Evolutionary conservation across 2,113 vertebrate genomes (phyloP).

Genomic region (Excalfactoria chinensis): DNA sequence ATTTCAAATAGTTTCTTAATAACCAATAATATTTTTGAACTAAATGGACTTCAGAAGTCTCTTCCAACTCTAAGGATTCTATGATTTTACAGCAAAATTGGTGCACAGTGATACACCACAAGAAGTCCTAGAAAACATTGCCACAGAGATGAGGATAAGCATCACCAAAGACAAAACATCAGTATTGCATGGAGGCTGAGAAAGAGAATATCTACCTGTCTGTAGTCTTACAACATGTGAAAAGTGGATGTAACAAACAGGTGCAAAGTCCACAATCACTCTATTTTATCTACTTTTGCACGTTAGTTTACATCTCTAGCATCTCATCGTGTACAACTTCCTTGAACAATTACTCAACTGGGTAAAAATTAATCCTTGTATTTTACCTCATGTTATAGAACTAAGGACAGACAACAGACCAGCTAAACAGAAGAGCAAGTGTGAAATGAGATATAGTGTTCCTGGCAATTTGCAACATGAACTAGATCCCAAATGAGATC

Average conservation of each 20-base stretch:
- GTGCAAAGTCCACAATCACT: not conserved
- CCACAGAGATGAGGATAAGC: not conserved
- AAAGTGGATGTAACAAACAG: not conserved
- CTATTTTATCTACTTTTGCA: rapidly evolving
- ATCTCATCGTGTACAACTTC: not conserved
- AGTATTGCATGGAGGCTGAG: not conserved
- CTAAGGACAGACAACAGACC: not conserved
- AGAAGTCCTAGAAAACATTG: not conserved
- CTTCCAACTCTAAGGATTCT: too few relatives aligned
- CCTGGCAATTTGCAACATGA: not conserved
- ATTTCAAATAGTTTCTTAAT: not conserved
- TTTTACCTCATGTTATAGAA: not conserved
- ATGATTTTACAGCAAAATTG: not conserved
- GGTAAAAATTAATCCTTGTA: not conserved
- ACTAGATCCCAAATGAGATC: not conserved
- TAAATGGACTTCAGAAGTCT: too few relatives aligned
- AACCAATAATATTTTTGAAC: not conserved
- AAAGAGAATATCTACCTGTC: not conserved
- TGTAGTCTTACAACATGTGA: not conserved
- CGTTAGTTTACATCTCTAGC: not conserved
- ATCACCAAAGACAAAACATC: not conserved
- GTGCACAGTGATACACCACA: too few relatives aligned
- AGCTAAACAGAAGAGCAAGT: not conserved
- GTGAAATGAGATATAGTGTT: not conserved
- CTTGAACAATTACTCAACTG: not conserved